Conservation (phyloP, 2,113 vertebrate species). For the Strix aluco region DNA sequence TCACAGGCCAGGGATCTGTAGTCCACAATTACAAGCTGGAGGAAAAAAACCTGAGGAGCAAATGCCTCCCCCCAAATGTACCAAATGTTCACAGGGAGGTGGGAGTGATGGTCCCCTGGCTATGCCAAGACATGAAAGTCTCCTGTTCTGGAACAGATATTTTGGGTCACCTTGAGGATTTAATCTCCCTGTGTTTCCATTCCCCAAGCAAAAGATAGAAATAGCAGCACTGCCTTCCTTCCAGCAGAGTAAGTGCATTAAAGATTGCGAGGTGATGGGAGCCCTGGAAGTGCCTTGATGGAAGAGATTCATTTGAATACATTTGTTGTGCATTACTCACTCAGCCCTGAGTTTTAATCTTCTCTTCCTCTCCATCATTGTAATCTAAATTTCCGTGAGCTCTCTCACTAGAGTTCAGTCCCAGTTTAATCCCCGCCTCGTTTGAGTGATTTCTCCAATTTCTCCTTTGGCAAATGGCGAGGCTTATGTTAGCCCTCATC, state of each 20-base stretch:
- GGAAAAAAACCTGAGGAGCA: background rate
- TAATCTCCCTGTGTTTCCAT: background rate
- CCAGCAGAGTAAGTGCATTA: constrained; percentile 10
- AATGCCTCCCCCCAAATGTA: background rate
- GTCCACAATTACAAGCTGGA: background rate
- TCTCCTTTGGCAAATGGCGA: background rate
- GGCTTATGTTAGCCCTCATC: background rate
- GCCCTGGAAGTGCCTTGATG: background rate
- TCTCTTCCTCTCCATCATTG: constrained; percentile 23
- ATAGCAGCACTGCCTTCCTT: constrained; percentile 7
- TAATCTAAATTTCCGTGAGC: constrained; percentile 41
- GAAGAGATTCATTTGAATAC: constrained; percentile 20
- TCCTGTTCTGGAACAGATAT: background rate
- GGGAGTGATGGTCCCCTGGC: background rate
- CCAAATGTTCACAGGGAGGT: background rate
- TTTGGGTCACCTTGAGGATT: constrained; percentile 19
- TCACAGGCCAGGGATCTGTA: background rate
- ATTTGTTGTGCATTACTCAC: constrained; percentile 41
- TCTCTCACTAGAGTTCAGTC: background rate
- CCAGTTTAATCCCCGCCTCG: background rate
- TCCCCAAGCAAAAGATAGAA: background rate
- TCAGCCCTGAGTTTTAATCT: constrained; percentile 56
- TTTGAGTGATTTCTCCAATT: constrained; percentile 47
- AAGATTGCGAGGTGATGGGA: background rate
- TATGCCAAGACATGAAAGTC: background rate